phyloP scores from a whole-genome alignment of 2,888 invertebrate species.

The Xiphydria camelus region DNA sequence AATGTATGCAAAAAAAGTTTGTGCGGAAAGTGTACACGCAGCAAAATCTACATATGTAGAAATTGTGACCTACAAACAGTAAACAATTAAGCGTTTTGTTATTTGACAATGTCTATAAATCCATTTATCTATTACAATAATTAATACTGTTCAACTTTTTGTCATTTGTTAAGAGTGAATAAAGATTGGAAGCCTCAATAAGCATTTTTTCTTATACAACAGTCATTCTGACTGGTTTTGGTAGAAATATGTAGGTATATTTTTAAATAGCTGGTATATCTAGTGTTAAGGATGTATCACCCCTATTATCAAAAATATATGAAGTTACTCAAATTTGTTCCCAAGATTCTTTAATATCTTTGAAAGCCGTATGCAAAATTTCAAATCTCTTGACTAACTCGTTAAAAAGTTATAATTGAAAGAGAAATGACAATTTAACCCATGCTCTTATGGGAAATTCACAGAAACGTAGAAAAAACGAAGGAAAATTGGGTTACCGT shows the following conservation, averaged over 20 bases:
- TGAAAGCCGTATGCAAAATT: too few relatives aligned
- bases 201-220: constrained; percentile 13
- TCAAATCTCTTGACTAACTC: too few relatives aligned
- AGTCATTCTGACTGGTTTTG: constrained; percentile 14
- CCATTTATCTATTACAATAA: constrained; percentile 12
- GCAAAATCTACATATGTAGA: constrained; percentile 8
- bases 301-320: too few relatives aligned
- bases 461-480: too few relatives aligned
- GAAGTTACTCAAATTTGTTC: too few relatives aligned
- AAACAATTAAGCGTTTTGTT: constrained; percentile 12
- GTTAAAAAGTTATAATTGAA: too few relatives aligned
- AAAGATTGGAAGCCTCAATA: constrained; percentile 12
- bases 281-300: too few relatives aligned
- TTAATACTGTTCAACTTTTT: constrained; percentile 14
- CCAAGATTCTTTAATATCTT: too few relatives aligned
- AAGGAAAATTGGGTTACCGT: too few relatives aligned
- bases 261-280: constrained; percentile 3
- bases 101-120: constrained; percentile 14
- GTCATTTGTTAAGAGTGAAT: constrained; percentile 12
- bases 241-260: constrained; percentile 11
- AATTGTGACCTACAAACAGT: constrained; percentile 10
- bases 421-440: too few relatives aligned
- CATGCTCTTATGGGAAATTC: too few relatives aligned
- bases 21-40: constrained; percentile 2
- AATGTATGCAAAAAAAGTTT: constrained; percentile 6